Percentiles rank a stretch among this genome's conserved stretches.
These are phyloP conservation scores for Synanthedon formicaeformis DNA, from an alignment of 2,888 invertebrate genomes.

Conservation along the genomic window DNA sequence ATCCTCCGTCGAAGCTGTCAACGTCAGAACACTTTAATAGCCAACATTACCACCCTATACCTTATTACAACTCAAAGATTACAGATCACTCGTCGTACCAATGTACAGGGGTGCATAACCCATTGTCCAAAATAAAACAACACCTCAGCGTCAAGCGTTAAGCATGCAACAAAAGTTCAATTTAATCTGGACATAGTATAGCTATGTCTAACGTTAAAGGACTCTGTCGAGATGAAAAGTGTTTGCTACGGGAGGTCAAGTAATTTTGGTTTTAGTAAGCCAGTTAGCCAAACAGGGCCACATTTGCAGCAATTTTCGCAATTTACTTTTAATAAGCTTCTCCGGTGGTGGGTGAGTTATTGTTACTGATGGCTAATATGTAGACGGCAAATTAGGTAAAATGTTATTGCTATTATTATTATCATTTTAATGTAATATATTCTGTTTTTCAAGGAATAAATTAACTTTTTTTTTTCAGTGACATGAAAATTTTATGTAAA, in stretches of 20 bases:
- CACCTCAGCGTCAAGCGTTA: slow-evolving; percentile 1
- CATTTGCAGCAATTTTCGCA: slow-evolving; percentile 69
- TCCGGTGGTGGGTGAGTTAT: slow-evolving; percentile 47
- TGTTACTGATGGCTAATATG: slow-evolving; percentile 22
- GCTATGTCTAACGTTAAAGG: slow-evolving; percentile 18
- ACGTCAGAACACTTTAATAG: slow-evolving; percentile 42
- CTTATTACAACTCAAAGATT: slow-evolving; percentile 55
- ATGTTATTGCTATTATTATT: neutral
- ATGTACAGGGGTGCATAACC: slow-evolving; percentile 27
- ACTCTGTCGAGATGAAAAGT: slow-evolving; percentile 9
- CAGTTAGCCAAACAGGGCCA: slow-evolving; percentile 52
- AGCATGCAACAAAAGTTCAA: slow-evolving; percentile 18
- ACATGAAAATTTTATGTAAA: too few species aligned
- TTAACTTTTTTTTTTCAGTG: too few species aligned
- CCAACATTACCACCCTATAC: slow-evolving; percentile 51
- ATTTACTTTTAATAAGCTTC: slow-evolving; percentile 67
- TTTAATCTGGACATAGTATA: slow-evolving; percentile 14
- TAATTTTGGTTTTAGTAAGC: slow-evolving; percentile 31
- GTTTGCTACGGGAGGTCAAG: slow-evolving; percentile 17
- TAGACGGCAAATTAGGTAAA: slow-evolving; percentile 17
- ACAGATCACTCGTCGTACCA: slow-evolving; percentile 41
- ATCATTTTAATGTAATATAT: too few species aligned
- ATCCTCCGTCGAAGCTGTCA: slow-evolving; percentile 40
- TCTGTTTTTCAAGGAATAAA: too few species aligned
- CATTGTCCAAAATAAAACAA: neutral